Conservation (phyloP, 2,797 vertebrate genomes). For the Enoplosus armatus region DNA sequence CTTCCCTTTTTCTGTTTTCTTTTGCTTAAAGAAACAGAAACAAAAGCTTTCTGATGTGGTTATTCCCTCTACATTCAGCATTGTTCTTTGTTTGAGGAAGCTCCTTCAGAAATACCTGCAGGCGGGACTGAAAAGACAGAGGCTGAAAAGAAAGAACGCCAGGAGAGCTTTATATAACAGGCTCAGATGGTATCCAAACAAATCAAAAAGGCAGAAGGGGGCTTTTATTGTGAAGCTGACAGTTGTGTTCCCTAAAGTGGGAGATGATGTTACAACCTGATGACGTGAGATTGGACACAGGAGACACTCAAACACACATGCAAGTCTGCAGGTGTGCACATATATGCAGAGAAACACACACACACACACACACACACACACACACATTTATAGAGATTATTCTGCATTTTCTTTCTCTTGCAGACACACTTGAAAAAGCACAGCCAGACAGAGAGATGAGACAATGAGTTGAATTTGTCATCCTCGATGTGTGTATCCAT, state of each 20-base stretch:
- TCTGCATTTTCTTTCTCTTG: conserved; percentile 17
- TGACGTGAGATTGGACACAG: conserved; percentile 40
- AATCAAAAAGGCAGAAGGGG: conserved; percentile 58
- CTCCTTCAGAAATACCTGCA: conserved; percentile 68
- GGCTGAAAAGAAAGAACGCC: conserved; percentile 55
- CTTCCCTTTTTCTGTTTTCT: conserved; percentile 30
- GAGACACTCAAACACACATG: conserved; percentile 32
- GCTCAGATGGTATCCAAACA: conserved; percentile 57
- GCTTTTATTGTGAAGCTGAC: conserved; percentile 68
- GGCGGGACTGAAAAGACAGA: conserved; percentile 59
- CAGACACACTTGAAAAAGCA: conserved; percentile 28
- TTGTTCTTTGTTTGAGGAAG: conserved; percentile 69
- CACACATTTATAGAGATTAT: conserved; percentile 7
- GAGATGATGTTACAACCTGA: conserved; percentile 55
- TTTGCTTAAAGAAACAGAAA: conserved; percentile 41
- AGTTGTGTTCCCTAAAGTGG: conserved; percentile 55
- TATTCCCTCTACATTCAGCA: conserved; percentile 65
- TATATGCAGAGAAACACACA: neutral
- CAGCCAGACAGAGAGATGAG: conserved; percentile 28
- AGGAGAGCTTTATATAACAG: conserved; percentile 73
- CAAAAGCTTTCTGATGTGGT: conserved; percentile 59
- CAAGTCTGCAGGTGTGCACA: conserved; percentile 29
- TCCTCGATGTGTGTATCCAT: conserved; percentile 37
- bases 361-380: neutral
- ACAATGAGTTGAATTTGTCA: conserved; percentile 29